Evolutionary conservation across 1,140 invertebrate species (phyloP).

Genomic region (Bombus haemorrhoidalis): DNA sequence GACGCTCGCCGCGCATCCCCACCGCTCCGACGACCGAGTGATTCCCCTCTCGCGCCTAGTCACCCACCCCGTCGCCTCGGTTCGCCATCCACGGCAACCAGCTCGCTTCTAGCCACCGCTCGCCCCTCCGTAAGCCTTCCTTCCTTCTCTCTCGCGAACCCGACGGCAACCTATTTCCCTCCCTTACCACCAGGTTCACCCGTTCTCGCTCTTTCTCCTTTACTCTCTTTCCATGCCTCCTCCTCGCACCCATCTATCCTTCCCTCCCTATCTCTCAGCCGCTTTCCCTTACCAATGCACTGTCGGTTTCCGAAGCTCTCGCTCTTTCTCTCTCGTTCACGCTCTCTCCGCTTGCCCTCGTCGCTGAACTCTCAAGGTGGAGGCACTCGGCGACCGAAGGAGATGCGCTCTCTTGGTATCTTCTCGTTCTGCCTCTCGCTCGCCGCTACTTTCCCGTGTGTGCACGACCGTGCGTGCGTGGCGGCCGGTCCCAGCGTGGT

Average conservation of each 20-base stretch:
- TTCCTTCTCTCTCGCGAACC: conserved; percentile 31
- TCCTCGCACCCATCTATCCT: conserved; percentile 10
- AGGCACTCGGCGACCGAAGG: conserved; percentile 64
- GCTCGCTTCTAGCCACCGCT: conserved; percentile 45
- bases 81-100: conserved; percentile 36
- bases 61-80: conserved; percentile 43
- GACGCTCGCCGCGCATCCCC: conserved; percentile 40
- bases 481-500: background rate
- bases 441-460: conserved; percentile 18
- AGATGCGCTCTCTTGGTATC: conserved; percentile 58
- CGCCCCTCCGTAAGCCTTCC: background rate
- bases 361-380: conserved; percentile 58
- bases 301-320: background rate
- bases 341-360: conserved; percentile 37
- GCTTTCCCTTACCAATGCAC: background rate
- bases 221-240: background rate
- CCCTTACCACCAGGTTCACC: background rate
- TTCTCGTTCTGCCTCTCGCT: conserved; percentile 35
- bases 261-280: background rate
- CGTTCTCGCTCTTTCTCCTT: conserved; percentile 7
- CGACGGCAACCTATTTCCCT: conserved; percentile 3
- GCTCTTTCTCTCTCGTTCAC: background rate
- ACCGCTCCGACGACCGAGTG: conserved; percentile 48
- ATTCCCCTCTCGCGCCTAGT: conserved; percentile 55
- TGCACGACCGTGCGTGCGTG: background rate